A percentile compares a stretch with the other conserved stretches of the same genome.
These are phyloP conservation scores for Capreolus pygargus DNA, from an alignment of 2,113 vertebrate genomes.

Conservation along the genomic window DNA sequence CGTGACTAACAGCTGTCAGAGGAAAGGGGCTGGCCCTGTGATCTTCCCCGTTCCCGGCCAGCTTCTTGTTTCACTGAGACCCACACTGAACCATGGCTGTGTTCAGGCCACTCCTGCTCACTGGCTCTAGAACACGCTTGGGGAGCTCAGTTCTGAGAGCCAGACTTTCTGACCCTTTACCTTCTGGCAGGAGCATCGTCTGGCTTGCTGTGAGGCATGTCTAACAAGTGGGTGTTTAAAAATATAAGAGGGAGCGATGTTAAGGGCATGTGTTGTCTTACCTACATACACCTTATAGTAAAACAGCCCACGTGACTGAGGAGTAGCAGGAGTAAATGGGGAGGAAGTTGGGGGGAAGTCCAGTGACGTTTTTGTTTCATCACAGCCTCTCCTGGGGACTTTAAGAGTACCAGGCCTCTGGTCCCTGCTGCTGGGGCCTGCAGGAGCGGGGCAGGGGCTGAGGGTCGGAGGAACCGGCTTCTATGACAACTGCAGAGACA, in stretches of 20 bases:
- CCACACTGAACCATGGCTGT: fast-evolving
- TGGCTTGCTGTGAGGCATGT: background rate
- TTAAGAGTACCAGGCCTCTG: too few species aligned
- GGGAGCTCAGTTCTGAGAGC: background rate
- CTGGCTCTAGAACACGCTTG: background rate
- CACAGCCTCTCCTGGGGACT: background rate
- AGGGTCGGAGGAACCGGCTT: fast-evolving
- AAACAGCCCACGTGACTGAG: fast-evolving
- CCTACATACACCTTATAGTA: fast-evolving
- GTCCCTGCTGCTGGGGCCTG: background rate
- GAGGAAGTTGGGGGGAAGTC: background rate
- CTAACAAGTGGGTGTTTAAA: background rate
- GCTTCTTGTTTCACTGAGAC: background rate
- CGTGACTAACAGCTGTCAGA: background rate
- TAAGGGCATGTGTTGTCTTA: background rate
- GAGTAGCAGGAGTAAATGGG: background rate
- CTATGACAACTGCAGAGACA: fast-evolving
- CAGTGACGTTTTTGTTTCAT: background rate
- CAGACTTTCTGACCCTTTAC: background rate
- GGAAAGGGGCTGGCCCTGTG: background rate
- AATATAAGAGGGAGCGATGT: background rate
- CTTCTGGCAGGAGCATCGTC: background rate
- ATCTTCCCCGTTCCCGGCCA: fast-evolving
- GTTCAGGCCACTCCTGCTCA: background rate
- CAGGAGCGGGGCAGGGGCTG: background rate